These are phyloP conservation scores for Heliangelus exortis DNA, from an alignment of 2,797 vertebrate genomes.

Conservation along the genomic window DNA sequence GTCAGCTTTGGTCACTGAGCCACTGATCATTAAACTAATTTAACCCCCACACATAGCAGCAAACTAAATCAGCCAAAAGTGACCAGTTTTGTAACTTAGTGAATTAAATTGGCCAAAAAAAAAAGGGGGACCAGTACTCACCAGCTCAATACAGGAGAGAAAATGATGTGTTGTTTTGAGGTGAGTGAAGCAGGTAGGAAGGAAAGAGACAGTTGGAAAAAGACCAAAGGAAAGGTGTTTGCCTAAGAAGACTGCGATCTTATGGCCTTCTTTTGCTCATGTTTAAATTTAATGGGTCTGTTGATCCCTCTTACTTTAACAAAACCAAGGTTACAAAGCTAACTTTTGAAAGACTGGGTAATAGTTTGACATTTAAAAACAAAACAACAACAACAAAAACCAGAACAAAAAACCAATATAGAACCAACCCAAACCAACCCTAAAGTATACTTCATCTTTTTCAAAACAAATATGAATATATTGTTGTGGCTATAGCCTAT, in stretches of 20 bases:
- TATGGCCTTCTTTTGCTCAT: background rate
- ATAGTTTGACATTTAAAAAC: background rate
- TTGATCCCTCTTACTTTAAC: background rate
- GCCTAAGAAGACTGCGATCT: background rate
- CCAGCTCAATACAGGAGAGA: background rate
- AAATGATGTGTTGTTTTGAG: background rate
- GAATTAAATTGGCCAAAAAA: background rate
- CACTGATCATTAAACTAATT: fast-evolving
- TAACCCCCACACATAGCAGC: background rate
- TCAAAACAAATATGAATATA: background rate
- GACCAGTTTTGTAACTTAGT: background rate
- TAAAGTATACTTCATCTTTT: background rate
- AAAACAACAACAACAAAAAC: background rate
- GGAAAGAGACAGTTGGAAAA: background rate
- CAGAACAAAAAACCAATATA: too few species aligned
- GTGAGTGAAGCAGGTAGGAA: background rate
- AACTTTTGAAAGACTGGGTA: background rate
- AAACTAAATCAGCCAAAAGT: background rate
- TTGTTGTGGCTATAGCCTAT: background rate
- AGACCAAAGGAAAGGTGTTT: background rate
- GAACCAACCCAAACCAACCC: background rate
- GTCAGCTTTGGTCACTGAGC: background rate
- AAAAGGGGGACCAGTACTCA: background rate
- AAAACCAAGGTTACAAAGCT: background rate
- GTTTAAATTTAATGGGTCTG: background rate